Percentiles rank a stretch among this genome's conserved stretches.
These are phyloP conservation scores for Alloscopus bannaensis DNA, from an alignment of 2,888 invertebrate genomes.

Conservation along the genomic window DNA sequence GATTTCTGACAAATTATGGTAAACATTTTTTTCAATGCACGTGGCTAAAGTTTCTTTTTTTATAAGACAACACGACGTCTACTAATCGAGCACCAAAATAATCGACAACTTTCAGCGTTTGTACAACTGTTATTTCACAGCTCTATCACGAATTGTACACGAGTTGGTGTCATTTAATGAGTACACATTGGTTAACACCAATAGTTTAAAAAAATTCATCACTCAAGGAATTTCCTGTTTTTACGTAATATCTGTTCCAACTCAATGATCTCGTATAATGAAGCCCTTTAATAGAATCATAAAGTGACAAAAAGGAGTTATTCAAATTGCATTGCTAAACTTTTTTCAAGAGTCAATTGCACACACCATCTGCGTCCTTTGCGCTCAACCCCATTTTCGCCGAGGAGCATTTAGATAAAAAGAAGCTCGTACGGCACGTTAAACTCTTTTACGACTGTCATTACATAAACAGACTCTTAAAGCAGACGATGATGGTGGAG, in stretches of 20 bases:
- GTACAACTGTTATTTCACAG: not conserved
- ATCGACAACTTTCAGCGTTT: not conserved
- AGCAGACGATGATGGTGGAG: too few species aligned
- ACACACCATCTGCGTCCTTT: too few species aligned
- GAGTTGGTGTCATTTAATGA: not conserved
- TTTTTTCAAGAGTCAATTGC: too few species aligned
- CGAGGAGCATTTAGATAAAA: too few species aligned
- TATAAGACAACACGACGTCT: not conserved
- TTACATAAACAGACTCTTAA: too few species aligned
- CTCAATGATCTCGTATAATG: not conserved
- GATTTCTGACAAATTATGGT: not conserved
- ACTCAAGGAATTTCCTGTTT: not conserved
- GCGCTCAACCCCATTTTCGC: too few species aligned
- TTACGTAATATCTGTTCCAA: not conserved
- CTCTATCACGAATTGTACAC: not conserved
- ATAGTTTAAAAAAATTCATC: not conserved
- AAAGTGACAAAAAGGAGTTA: too few species aligned
- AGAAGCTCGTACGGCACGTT: too few species aligned
- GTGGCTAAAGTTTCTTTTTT: not conserved
- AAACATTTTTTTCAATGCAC: not conserved
- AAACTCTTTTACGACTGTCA: too few species aligned
- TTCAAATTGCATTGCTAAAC: too few species aligned
- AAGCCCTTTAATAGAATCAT: constrained; percentile 8
- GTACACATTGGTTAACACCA: not conserved
- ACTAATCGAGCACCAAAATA: not conserved